phyloP scores from a whole-genome alignment of 2,888 invertebrate genomes.

The Serripes groenlandicus region DNA sequence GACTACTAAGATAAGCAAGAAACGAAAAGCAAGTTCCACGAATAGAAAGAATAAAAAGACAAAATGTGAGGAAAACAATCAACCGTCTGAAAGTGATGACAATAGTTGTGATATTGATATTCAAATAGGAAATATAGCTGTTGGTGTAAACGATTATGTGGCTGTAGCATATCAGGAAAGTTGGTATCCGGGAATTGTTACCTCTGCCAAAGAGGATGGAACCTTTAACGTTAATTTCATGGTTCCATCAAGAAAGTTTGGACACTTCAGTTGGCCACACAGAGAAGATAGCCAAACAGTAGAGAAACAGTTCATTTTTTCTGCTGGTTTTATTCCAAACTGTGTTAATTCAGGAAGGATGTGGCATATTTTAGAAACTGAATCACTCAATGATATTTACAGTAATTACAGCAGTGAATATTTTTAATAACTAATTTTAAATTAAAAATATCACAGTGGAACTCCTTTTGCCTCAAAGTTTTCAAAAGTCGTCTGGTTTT shows the following conservation, averaged over 20 bases:
- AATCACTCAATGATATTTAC: background rate
- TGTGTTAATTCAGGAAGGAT: constrained; percentile 18
- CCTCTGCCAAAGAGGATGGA: background rate
- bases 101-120: background rate
- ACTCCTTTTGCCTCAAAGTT: background rate
- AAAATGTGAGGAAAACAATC: background rate
- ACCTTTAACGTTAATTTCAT: constrained; percentile 12
- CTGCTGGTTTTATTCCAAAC: constrained; percentile 21
- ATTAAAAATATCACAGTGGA: too few species aligned
- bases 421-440: too few species aligned
- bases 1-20: constrained; percentile 14
- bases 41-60: background rate
- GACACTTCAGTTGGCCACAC: constrained; percentile 16
- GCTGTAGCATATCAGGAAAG: constrained; percentile 31
- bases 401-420: background rate
- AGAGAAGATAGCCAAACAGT: constrained; percentile 20
- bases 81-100: too few species aligned
- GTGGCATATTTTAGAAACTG: constrained; percentile 10
- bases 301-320: constrained; percentile 6
- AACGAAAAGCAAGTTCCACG: background rate
- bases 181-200: constrained; percentile 32
- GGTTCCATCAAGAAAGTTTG: background rate
- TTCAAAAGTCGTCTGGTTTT: background rate
- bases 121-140: background rate
- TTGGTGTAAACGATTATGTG: constrained; percentile 27